Base-by-base conservation (phyloP, 2,797 vertebrate species). In the Crenuchus spilurus region DNA sequence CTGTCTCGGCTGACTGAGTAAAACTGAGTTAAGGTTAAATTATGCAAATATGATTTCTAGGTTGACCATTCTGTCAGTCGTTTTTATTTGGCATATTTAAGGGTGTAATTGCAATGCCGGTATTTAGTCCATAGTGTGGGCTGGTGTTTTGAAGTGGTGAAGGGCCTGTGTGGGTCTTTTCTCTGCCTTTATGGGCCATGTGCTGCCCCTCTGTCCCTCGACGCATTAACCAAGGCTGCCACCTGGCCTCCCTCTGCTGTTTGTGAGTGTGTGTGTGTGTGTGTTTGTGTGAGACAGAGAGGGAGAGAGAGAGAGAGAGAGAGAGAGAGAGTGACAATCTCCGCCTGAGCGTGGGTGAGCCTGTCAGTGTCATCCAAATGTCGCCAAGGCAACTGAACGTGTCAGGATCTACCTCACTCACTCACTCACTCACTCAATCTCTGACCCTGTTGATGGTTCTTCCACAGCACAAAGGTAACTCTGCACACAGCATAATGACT, bases 331-430 rank as follows among this genome's bases (percentile, higher is more conserved):
- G 69, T 61, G 54, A 60, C 54, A 30, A 44, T 28, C 20, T 44
- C 61, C 5, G 33, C 28, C 30, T 41, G 37, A 39, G 75, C 48
- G 54, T 80, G 61, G 61, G 66, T 80, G 72, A 62, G 26, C 64
- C 61, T 62, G 37, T 60, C 57, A 65, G 51, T 67, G 62, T 31
- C 70, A 74, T 54, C 54, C 49, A 42, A 55, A 52, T 63, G 67
- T 72, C 67, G 35, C 71, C 61, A 51, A 41, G 67, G 72, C 41
- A 72, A 74, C 71, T 14, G 1, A 22, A n/a, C 67, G n/a, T 26
- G 55, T 67, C 74, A 52, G 39, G 18, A 4, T 35, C 41, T 58
- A n/a, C n/a, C 48, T 66, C 61, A 60, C 46, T 49, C 67, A 55
- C 30, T 62, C 61, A 42, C n/a, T 66, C 71, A 39, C 30, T 41